Percentiles rank a stretch among this genome's conserved stretches.
These are phyloP conservation scores for Chloroclysta siterata DNA, from an alignment of 2,888 invertebrate species.

Conservation along the genomic window DNA sequence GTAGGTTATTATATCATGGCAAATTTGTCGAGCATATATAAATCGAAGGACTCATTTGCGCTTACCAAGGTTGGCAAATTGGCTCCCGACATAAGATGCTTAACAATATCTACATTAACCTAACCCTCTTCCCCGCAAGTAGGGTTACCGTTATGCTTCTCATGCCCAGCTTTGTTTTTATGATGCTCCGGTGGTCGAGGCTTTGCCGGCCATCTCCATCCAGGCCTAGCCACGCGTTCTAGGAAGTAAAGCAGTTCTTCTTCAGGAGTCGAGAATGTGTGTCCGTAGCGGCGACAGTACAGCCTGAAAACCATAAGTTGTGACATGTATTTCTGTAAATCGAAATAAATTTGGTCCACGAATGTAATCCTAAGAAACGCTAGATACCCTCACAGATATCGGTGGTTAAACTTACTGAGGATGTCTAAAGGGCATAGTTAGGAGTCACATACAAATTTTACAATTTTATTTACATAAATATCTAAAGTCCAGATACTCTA, in stretches of 20 bases:
- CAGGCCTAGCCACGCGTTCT: constrained; percentile 90
- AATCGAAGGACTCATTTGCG: neutral
- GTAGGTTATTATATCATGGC: too few species aligned
- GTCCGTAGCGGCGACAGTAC: constrained; percentile 89
- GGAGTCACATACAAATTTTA: too few species aligned
- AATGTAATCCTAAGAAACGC: too few species aligned
- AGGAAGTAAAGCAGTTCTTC: constrained; percentile 92
- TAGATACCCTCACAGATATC: too few species aligned
- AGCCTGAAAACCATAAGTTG: constrained; percentile 80
- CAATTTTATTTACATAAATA: too few species aligned
- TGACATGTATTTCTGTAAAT: neutral
- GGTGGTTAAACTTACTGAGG: too few species aligned
- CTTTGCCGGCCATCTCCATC: constrained; percentile 93
- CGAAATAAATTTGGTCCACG: too few species aligned
- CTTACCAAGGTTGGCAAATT: neutral
- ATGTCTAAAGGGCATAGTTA: too few species aligned
- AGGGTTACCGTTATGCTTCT: constrained; percentile 65
- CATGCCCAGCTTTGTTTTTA: constrained; percentile 78
- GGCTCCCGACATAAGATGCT: neutral
- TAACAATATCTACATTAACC: neutral
- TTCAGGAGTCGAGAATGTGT: constrained; percentile 89
- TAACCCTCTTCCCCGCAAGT: neutral
- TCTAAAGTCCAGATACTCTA: too few species aligned
- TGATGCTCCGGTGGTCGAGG: constrained; percentile 89
- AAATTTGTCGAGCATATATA: neutral